Evolutionary conservation across 2,797 vertebrate genomes (phyloP).

Genomic region (Chelonia mydas): DNA sequence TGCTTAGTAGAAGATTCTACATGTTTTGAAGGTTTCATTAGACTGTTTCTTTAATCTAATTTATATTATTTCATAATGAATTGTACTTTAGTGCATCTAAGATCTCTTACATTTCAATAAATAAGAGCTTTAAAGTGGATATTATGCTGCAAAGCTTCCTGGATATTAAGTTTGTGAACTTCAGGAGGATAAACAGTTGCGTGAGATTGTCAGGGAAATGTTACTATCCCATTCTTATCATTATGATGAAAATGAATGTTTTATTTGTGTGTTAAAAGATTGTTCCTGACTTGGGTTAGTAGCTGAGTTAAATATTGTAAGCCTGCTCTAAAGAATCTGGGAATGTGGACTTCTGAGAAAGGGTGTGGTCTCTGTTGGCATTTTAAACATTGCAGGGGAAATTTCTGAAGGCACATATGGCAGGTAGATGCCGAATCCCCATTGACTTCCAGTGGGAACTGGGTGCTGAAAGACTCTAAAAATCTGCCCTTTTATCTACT

Average conservation of each 20-base stretch:
- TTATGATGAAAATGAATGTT: neutral
- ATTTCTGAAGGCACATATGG: neutral
- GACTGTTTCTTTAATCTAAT: neutral
- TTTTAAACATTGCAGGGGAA: neutral
- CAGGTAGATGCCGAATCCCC: neutral
- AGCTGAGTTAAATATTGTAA: neutral
- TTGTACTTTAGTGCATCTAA: slow-evolving; percentile 1
- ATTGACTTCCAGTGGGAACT: neutral
- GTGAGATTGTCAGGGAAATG: neutral
- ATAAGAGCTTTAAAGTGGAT: neutral
- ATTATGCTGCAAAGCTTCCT: neutral
- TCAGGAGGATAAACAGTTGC: neutral
- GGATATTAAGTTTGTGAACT: neutral
- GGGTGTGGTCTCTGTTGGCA: neutral
- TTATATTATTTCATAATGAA: slow-evolving; percentile 24
- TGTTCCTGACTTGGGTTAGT: neutral
- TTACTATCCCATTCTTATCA: neutral
- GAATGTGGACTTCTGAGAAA: neutral
- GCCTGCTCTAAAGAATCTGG: neutral
- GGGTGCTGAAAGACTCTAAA: neutral
- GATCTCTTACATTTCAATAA: neutral
- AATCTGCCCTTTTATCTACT: neutral
- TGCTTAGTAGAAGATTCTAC: neutral
- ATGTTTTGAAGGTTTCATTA: neutral
- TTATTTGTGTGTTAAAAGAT: neutral